Conservation (phyloP, 2,797 vertebrate genomes). For the Setipinna tenuifilis region DNA sequence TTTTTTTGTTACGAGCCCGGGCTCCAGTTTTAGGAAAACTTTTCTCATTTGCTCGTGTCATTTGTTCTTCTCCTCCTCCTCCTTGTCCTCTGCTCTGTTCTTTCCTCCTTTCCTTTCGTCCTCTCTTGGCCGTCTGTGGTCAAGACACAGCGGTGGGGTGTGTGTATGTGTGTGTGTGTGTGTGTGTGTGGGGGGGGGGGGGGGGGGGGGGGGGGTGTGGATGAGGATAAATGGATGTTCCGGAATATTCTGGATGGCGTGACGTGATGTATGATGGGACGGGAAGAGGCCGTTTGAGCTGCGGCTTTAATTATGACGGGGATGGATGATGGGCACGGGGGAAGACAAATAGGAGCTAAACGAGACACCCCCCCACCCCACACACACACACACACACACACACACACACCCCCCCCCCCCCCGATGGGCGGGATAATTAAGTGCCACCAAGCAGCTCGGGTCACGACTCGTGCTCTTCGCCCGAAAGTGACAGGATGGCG, state of each 20-base stretch:
- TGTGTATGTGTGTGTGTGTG: too few species aligned
- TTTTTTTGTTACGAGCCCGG: neutral
- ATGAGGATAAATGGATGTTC: slow-evolving; percentile 51
- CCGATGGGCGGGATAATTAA: slow-evolving; percentile 68
- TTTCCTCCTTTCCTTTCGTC: neutral
- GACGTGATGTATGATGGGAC: slow-evolving; percentile 40
- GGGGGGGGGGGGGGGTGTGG: neutral
- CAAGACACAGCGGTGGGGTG: neutral
- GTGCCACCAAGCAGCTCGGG: slow-evolving; percentile 63
- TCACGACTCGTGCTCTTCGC: slow-evolving; percentile 32
- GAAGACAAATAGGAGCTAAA: slow-evolving; percentile 69
- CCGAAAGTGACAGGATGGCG: slow-evolving; percentile 21
- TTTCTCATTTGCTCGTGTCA: neutral
- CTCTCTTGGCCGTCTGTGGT: too few species aligned
- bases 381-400: too few species aligned
- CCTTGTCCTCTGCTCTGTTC: neutral
- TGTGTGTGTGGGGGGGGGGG: too few species aligned
- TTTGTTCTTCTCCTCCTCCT: neutral
- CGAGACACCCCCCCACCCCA: slow-evolving; percentile 26
- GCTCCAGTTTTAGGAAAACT: neutral
- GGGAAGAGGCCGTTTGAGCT: slow-evolving; percentile 54
- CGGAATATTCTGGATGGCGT: slow-evolving; percentile 51
- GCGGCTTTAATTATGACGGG: slow-evolving; percentile 67
- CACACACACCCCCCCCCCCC: neutral
- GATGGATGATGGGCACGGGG: slow-evolving; percentile 61